These are phyloP conservation scores for Calonectris borealis DNA, from an alignment of 2,113 vertebrate species.

Conservation along the genomic window DNA sequence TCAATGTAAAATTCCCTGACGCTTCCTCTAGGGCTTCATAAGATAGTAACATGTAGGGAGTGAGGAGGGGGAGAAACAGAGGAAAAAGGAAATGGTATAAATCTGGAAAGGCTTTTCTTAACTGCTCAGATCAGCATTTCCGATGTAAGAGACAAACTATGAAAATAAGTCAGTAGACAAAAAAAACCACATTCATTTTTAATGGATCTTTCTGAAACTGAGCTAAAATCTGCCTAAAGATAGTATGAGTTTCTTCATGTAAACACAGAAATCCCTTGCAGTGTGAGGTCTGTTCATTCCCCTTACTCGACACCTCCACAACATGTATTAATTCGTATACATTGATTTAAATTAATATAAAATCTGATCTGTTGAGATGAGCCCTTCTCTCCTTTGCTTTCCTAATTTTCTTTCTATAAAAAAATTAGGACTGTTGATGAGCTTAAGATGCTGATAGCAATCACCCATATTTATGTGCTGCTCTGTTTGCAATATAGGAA, in stretches of 20 bases:
- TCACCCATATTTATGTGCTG: background rate
- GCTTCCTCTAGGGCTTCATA: background rate
- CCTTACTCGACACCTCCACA: background rate
- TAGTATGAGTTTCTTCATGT: background rate
- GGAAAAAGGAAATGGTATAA: slow-evolving; percentile 57
- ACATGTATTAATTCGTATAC: background rate
- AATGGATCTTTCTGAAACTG: background rate
- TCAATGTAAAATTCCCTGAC: background rate
- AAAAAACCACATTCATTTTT: background rate
- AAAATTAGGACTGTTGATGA: background rate
- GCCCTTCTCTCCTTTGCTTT: background rate
- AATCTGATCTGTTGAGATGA: background rate
- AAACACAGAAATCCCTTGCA: background rate
- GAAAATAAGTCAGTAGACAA: background rate
- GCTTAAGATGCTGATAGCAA: background rate
- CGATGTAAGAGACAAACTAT: background rate
- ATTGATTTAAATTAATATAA: background rate
- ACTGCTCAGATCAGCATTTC: slow-evolving; percentile 46
- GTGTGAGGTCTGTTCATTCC: background rate
- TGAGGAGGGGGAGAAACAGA: slow-evolving; percentile 1
- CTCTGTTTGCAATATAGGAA: background rate
- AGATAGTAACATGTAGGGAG: background rate
- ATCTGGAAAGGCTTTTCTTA: slow-evolving; percentile 54
- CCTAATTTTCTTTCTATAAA: background rate
- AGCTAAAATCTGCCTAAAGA: background rate